Evolutionary conservation across 2,888 invertebrate genomes (phyloP).

Genomic region (Xestia xanthographa): DNA sequence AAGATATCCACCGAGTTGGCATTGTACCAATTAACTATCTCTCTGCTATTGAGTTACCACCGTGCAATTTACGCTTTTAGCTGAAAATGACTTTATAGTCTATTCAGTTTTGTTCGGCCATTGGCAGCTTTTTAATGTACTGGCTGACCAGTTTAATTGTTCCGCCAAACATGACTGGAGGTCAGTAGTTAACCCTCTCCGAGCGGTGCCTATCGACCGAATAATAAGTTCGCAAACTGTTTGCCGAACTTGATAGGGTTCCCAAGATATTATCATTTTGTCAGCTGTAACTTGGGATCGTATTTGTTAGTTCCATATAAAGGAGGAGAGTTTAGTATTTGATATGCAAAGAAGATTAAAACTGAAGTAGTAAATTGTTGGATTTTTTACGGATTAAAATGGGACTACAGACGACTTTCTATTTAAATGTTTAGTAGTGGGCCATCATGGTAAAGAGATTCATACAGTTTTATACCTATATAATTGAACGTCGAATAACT

Average conservation of each 20-base stretch:
- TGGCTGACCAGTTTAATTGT: conserved; percentile 61
- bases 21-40: conserved; percentile 85
- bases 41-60: conserved; percentile 78
- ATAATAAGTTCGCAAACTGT: conserved; percentile 60
- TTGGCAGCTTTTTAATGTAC: conserved; percentile 71
- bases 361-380: too few relatives aligned
- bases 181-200: conserved; percentile 62
- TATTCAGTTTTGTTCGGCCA: conserved; percentile 75
- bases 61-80: conserved; percentile 82
- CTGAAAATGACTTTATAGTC: conserved; percentile 85
- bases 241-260: conserved; percentile 57
- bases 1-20: conserved; percentile 84
- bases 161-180: conserved; percentile 59
- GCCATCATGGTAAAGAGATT: neutral
- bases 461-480: neutral
- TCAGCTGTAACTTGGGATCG: conserved; percentile 29
- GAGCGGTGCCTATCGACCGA: conserved; percentile 53
- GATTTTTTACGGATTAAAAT: neutral
- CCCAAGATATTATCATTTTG: conserved; percentile 49
- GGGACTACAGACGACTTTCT: neutral
- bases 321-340: neutral
- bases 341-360: conserved; percentile 1
- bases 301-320: neutral
- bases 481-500: conserved; percentile 1
- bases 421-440: neutral